Conservation (phyloP, 2,888 invertebrate species). For the Amphiduros pacificus region DNA sequence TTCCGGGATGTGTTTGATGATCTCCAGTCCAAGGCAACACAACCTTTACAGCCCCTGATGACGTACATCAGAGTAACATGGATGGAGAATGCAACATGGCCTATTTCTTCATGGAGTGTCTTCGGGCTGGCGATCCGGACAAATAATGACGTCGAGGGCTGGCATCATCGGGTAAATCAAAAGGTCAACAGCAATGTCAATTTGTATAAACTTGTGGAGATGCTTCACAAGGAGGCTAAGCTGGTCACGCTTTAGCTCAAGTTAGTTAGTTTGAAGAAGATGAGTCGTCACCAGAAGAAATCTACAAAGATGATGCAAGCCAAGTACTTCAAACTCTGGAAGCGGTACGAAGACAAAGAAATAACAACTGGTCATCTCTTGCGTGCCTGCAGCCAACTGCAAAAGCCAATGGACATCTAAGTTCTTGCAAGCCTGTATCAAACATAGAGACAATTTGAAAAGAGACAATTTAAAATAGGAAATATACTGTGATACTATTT, state of each 20-base stretch:
- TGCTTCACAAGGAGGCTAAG: background rate
- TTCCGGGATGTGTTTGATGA: background rate
- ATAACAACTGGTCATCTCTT: too few relatives aligned
- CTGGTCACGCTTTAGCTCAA: background rate
- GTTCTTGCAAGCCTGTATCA: too few relatives aligned
- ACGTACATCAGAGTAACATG: background rate
- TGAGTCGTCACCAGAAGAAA: constrained; percentile 1
- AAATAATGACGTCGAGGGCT: constrained; percentile 4
- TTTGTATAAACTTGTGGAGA: background rate
- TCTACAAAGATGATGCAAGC: background rate
- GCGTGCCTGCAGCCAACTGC: too few relatives aligned
- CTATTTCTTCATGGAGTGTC: background rate
- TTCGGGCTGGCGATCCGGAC: background rate
- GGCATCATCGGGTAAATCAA: background rate
- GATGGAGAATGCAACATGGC: background rate
- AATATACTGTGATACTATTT: too few relatives aligned
- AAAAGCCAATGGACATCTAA: too few relatives aligned
- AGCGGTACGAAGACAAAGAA: background rate
- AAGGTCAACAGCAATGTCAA: background rate
- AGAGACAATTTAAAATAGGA: too few relatives aligned
- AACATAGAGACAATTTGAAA: too few relatives aligned
- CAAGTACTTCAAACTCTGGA: background rate
- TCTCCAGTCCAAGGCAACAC: background rate
- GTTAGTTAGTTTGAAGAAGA: background rate
- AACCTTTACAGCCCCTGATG: background rate